phyloP scores from a whole-genome alignment of 2,888 invertebrate species.

The Buathra laborator region DNA sequence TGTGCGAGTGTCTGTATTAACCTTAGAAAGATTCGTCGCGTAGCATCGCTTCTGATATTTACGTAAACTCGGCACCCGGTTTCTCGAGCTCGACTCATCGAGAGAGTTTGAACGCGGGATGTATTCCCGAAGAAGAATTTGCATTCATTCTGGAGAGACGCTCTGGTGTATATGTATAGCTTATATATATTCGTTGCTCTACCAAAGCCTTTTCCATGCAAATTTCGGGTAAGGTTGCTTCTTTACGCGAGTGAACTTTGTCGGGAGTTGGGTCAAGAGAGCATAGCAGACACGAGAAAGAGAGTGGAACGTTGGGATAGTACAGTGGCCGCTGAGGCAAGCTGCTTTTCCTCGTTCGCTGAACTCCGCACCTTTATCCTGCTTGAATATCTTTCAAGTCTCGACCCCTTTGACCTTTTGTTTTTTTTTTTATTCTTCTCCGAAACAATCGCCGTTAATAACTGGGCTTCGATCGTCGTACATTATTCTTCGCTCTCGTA shows the following conservation, averaged over 20 bases:
- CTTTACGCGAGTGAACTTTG: slow-evolving; percentile 59
- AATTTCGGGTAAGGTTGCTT: slow-evolving; percentile 71
- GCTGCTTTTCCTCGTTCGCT: slow-evolving; percentile 27
- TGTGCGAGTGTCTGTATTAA: slow-evolving; percentile 29
- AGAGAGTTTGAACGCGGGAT: slow-evolving; percentile 68
- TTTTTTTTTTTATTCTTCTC: neutral
- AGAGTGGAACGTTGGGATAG: slow-evolving; percentile 19
- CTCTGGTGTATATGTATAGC: slow-evolving; percentile 59
- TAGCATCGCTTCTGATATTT: slow-evolving; percentile 72
- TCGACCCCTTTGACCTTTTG: slow-evolving; percentile 34
- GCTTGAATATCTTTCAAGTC: slow-evolving; percentile 43
- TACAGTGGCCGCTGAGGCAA: neutral
- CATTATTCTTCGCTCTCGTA: neutral
- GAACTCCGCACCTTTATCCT: slow-evolving; percentile 27
- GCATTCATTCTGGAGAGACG: slow-evolving; percentile 76
- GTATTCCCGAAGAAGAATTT: slow-evolving; percentile 78
- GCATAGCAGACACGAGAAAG: slow-evolving; percentile 10
- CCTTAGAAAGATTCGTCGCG: slow-evolving; percentile 60
- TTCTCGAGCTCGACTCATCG: slow-evolving; percentile 56
- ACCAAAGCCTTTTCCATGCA: slow-evolving; percentile 79
- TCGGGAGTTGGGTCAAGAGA: slow-evolving; percentile 52
- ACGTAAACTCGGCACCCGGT: slow-evolving; percentile 68
- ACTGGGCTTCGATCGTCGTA: neutral
- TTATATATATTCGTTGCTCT: slow-evolving; percentile 77
- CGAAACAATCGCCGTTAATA: slow-evolving; percentile 15